A percentile compares a stretch with the other conserved stretches of the same genome.
phyloP scores from a whole-genome alignment of 2,797 vertebrate genomes.

The Falco columbarius region DNA sequence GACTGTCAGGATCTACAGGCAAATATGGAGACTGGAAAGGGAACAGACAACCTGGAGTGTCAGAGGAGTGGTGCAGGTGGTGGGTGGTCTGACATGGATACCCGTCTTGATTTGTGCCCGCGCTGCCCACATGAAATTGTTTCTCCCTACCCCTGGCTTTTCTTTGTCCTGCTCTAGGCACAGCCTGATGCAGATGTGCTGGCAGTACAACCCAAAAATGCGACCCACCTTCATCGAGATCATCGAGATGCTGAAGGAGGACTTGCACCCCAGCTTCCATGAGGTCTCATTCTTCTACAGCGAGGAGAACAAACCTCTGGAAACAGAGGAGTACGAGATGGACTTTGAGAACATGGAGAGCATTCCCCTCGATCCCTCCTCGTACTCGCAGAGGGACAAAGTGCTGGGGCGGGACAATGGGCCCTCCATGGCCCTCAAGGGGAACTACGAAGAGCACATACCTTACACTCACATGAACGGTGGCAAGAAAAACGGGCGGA shows the following conservation, averaged over 20 bases:
- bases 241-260: slow-evolving; percentile 94
- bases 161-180: slow-evolving; percentile 76
- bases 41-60: not conserved
- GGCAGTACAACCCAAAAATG: slow-evolving; percentile 99
- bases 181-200: slow-evolving; percentile 96
- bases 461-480: slow-evolving; percentile 99
- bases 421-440: slow-evolving; percentile 85
- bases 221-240: slow-evolving; percentile 94
- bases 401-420: slow-evolving; percentile 85
- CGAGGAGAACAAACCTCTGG: slow-evolving; percentile 94
- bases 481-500: slow-evolving; percentile 94
- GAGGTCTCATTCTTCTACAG: slow-evolving; percentile 98
- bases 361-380: slow-evolving; percentile 93
- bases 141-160: not conserved
- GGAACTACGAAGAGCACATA: slow-evolving; percentile 93
- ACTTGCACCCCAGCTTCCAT: slow-evolving; percentile 90
- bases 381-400: slow-evolving; percentile 89
- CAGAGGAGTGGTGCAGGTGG: not conserved
- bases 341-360: slow-evolving; percentile 99
- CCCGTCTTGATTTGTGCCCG: not conserved
- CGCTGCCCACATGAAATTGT: not conserved
- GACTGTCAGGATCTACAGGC: not conserved
- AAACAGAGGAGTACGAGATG: slow-evolving; percentile 93
- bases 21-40: not conserved
- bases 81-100: not conserved